Percentiles rank a stretch among this genome's conserved stretches.
Evolutionary conservation across 2,888 invertebrate species (phyloP).

Genomic region (Itoplectis maculator): DNA sequence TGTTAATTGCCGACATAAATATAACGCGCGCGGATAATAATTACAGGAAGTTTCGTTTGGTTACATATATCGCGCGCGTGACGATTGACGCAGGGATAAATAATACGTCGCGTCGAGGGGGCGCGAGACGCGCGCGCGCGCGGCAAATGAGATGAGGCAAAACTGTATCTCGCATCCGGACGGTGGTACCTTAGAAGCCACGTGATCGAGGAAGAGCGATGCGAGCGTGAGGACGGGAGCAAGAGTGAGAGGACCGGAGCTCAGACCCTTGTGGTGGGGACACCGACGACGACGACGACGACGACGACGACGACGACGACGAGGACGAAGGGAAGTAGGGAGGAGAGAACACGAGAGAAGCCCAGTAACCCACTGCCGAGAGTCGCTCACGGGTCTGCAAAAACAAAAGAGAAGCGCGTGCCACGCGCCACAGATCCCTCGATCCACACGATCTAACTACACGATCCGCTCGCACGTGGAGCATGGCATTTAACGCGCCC

Average conservation of each 20-base stretch:
- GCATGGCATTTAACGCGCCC: neutral
- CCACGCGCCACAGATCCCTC: slow-evolving; percentile 76
- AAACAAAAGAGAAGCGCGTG: slow-evolving; percentile 83
- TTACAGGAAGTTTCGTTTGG: slow-evolving; percentile 66
- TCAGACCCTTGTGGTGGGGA: slow-evolving; percentile 60
- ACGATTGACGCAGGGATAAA: neutral
- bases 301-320: slow-evolving; percentile 65
- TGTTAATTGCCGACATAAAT: slow-evolving; percentile 47
- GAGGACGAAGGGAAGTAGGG: slow-evolving; percentile 74
- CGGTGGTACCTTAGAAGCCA: slow-evolving; percentile 63
- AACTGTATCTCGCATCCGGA: slow-evolving; percentile 68
- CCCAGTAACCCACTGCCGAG: slow-evolving; percentile 83
- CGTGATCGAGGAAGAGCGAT: slow-evolving; percentile 69
- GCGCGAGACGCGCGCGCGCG: slow-evolving; percentile 6
- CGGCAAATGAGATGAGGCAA: slow-evolving; percentile 38
- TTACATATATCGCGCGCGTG: slow-evolving; percentile 66
- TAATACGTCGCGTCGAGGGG: neutral
- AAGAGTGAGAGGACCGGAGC: slow-evolving; percentile 36
- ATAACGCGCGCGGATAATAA: slow-evolving; percentile 22
- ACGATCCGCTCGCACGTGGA: slow-evolving; percentile 28
- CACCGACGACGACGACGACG: slow-evolving; percentile 60
- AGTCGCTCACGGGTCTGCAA: slow-evolving; percentile 80
- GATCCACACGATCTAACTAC: slow-evolving; percentile 53
- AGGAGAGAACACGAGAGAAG: slow-evolving; percentile 76
- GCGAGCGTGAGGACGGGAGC: slow-evolving; percentile 33